Evolutionary conservation across 2,113 vertebrate species (phyloP).

Genomic region (Tragelaphus buxtoni): DNA sequence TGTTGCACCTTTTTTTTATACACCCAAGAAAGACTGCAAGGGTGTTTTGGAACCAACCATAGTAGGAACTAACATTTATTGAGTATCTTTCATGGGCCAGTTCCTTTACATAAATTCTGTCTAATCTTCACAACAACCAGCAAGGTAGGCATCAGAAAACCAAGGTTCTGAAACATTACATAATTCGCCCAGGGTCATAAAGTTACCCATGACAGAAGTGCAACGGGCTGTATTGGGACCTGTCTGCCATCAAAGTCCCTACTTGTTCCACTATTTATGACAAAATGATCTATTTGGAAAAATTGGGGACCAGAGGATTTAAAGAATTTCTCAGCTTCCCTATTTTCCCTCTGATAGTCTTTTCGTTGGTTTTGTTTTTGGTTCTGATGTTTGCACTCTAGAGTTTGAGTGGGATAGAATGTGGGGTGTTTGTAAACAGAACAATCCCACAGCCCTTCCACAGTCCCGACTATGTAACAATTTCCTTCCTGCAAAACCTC

Average conservation of each 20-base stretch:
- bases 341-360: not conserved
- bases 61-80: not conserved
- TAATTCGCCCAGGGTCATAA: conserved; percentile 13
- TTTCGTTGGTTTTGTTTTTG: conserved; percentile 30
- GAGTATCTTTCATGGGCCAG: not conserved
- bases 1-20: not conserved
- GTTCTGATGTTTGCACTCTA: not conserved
- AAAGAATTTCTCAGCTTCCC: not conserved
- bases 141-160: conserved; percentile 23
- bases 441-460: not conserved
- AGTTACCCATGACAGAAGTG: not conserved
- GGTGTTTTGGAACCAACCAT: not conserved
- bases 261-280: not conserved
- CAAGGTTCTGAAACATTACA: conserved; percentile 41
- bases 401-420: not conserved
- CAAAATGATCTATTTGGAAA: not conserved
- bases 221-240: not conserved
- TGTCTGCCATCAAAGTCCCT: not conserved
- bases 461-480: not conserved
- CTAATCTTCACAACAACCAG: not conserved
- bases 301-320: not conserved
- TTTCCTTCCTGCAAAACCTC: not conserved
- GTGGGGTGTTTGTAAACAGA: not conserved
- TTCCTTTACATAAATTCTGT: not conserved
- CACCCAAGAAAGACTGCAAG: not conserved